Base-by-base conservation (phyloP, 2,888 invertebrate genomes). In the Brenthis hecate region DNA sequence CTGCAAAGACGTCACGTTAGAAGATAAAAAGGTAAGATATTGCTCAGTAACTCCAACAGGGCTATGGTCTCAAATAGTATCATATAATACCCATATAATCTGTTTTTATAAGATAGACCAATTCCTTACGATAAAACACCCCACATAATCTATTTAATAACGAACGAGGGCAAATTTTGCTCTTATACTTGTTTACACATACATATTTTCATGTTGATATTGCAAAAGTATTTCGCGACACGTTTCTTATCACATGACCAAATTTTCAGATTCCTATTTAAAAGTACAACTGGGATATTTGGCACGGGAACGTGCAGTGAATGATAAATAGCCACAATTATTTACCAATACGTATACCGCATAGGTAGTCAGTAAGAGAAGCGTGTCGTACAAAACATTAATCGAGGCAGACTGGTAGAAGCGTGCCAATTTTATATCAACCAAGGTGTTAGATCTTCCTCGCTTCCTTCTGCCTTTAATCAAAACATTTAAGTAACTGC, bases 371-470 rank as follows among this genome's bases (percentile, higher is more conserved):
- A 79, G 83, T 80, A 84, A 82, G 83, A 80, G 79, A 78, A 81
- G 78, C 77, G 80, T 74, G 75, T 75, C 78, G 82, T 81, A 85
- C 84, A 80, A 84, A 85, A 87, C 86, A 86, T 85, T 85, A 85
- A 87, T 85, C 86, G 84, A 84, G 79, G 75, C 74, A 75, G 80
- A 78, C 80, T 77, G 76, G 77, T 76, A 80, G 77, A 80, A 78
- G 80, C 80, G 84, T 81, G 82, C 81, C 82, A 86, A 85, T 77
- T 79, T 72, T 77, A 75, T 71, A 75, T 71, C 76, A 76, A 68
- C 86, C 81, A 83, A 73, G 69, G 70, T 65, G 47, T 68, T 73
- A 75, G 86, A 84, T 71, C 86, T 78, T 69, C 81, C 81, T 72
- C 80, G 75, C 76, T 78, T 79, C 81, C 77, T 79, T 70, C 75